Percentiles rank a stretch among this genome's conserved stretches.
phyloP scores from a whole-genome alignment of 2,797 vertebrate genomes.

The Sphenopsis melanotis region DNA sequence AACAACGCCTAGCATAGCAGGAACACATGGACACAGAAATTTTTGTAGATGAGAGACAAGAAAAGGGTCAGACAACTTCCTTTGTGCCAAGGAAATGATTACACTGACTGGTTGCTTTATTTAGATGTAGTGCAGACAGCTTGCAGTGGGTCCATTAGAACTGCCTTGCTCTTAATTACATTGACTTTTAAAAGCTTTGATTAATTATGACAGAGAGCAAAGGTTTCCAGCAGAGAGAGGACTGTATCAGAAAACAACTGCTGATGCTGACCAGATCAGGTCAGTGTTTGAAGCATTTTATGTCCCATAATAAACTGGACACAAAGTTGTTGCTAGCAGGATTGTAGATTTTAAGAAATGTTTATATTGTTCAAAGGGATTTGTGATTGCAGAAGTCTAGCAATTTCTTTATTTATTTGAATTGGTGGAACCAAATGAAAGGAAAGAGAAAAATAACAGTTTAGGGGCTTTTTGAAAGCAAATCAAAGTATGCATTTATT shows the following conservation, averaged over 20 bases:
- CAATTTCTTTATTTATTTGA: background rate
- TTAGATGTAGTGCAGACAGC: background rate
- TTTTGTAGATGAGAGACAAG: background rate
- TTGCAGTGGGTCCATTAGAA: background rate
- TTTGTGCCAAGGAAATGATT: background rate
- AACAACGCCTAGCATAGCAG: background rate
- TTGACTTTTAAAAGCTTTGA: conserved; percentile 15
- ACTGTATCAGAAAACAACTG: background rate
- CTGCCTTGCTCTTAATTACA: background rate
- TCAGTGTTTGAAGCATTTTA: background rate
- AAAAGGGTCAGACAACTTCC: background rate
- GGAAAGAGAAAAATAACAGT: background rate
- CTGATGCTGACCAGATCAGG: background rate
- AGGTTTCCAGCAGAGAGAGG: background rate
- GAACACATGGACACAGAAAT: background rate
- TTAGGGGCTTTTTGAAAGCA: rapidly evolving
- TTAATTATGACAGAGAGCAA: background rate
- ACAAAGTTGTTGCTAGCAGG: background rate
- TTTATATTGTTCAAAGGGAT: background rate
- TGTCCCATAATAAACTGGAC: background rate
- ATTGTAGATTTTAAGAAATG: background rate
- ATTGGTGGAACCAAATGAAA: background rate
- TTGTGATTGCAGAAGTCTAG: background rate
- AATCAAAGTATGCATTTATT: background rate
- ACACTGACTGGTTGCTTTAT: background rate